A percentile compares a stretch with the other conserved stretches of the same genome.
These are phyloP conservation scores for Myopa testacea DNA, from an alignment of 2,888 invertebrate genomes.

Conservation along the genomic window DNA sequence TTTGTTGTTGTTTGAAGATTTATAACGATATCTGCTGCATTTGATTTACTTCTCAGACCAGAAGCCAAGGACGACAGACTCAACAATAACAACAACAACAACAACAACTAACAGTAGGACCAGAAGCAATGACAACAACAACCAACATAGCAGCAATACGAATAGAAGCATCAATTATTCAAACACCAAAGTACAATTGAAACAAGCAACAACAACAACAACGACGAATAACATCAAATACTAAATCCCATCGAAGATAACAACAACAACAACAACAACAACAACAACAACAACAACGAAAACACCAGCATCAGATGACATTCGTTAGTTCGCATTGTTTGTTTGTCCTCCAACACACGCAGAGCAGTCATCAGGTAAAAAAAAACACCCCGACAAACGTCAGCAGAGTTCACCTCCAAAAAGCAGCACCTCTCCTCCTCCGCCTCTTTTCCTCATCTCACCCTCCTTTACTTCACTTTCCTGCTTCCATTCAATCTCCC, in stretches of 20 bases:
- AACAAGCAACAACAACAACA: neutral
- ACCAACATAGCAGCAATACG: neutral
- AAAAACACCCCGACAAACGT: neutral
- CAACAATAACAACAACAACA: neutral
- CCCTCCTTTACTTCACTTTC: too few relatives aligned
- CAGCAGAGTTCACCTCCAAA: too few relatives aligned
- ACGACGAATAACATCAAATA: neutral
- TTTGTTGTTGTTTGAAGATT: constrained; percentile 12
- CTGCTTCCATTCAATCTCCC: neutral
- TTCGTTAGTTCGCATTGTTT: neutral
- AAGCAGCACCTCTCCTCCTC: too few relatives aligned
- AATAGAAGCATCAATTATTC: too few relatives aligned
- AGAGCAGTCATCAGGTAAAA: neutral
- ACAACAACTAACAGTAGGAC: neutral
- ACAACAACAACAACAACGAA: constrained; percentile 6
- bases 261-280: constrained; percentile 13
- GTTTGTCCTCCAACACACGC: neutral
- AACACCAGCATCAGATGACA: neutral
- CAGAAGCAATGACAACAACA: neutral
- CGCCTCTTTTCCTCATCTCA: too few relatives aligned
- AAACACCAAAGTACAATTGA: neutral
- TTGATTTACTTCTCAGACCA: constrained; percentile 19
- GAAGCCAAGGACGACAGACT: neutral
- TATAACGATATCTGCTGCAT: constrained; percentile 30
- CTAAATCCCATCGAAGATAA: neutral